Evolutionary conservation across 2,888 invertebrate species (phyloP).

Genomic region (Agriotes lineatus): DNA sequence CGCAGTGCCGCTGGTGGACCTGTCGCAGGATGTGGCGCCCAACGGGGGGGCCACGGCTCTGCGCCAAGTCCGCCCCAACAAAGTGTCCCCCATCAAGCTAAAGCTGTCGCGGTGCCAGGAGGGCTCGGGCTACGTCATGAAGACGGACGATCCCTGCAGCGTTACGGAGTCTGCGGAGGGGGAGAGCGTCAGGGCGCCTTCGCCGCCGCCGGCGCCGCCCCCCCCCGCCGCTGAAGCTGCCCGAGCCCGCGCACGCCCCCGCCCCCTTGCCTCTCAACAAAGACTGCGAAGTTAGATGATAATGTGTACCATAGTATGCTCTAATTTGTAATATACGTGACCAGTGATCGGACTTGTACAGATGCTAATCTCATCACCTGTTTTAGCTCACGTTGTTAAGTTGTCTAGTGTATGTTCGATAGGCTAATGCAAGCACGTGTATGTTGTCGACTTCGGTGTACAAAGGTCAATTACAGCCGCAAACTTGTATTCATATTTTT

Average conservation of each 20-base stretch:
- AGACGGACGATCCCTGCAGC: conserved; percentile 59
- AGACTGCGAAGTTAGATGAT: conserved; percentile 93
- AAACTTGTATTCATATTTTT: conserved; percentile 69
- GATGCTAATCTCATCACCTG: conserved; percentile 56
- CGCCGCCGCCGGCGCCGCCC: conserved; percentile 58
- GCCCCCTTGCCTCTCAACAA: conserved; percentile 76
- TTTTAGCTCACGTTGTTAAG: conserved; percentile 63
- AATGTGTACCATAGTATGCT: conserved; percentile 62
- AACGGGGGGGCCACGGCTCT: conserved; percentile 62
- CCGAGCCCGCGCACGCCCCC: conserved; percentile 54
- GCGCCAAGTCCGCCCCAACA: conserved; percentile 74
- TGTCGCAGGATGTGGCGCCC: conserved; percentile 28
- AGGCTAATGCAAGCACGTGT: conserved; percentile 54
- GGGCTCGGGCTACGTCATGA: conserved; percentile 78
- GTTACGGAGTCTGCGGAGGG: conserved; percentile 51
- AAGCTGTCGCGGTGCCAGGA: conserved; percentile 86
- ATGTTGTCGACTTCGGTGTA: conserved; percentile 64
- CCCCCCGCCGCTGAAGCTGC: conserved; percentile 55
- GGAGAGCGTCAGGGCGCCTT: conserved; percentile 57
- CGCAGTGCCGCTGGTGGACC: conserved; percentile 27
- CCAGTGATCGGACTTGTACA: conserved; percentile 62
- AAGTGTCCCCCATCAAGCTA: conserved; percentile 84
- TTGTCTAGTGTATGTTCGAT: conserved; percentile 56
- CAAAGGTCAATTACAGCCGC: conserved; percentile 70
- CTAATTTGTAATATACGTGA: conserved; percentile 58